Base-by-base conservation (phyloP, 2,888 invertebrate genomes). In the Eurytoma adleriae region DNA sequence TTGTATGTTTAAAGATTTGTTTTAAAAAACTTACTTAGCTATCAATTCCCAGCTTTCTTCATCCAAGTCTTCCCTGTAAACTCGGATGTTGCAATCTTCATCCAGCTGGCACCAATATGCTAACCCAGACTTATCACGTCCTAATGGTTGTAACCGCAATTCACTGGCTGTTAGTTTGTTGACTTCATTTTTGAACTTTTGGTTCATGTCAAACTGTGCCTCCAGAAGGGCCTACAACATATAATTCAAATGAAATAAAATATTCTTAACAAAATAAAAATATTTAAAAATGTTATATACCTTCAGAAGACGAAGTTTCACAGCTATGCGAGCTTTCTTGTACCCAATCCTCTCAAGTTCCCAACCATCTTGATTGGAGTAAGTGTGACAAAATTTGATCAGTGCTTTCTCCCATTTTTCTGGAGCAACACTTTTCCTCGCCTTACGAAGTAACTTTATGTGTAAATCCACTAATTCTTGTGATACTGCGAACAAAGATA, bases 291-390 rank as follows among this genome's bases (percentile, higher is more conserved):
- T 27, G 54, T 79, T 68, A 72, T 20, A 64, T 94, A 98, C 98
- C 94, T 98, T 97, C 79, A 99, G 93, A 85, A 97, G 93, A 85
- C 96, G 94, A 81, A 99, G 93, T 93, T 99, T 99, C 16, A 98
- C 96, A 86, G 94, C 94, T 71, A 97, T 93, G 86, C 96, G 95
- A 84, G 97, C 95, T 91, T 98, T 97, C 90, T 96, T 97, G 92
- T 98, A 99, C 57, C 98, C 98, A 92, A 98, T 98, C 84, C 98
- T 93, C 91, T 98, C 98, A 78, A 99, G 93, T 92, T 98, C 98
- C 98, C 98, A 98, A 78, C 96, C 98, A 93, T 98, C 98, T 88
- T 97, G 96, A 84, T 95, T 95, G 84, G 95, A 95, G 88, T 97
- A 97, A 70, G 95, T 94, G 89, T 97, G 96, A 91, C 97, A 97